Conservation (phyloP, 1,140 invertebrate genomes). For the Drosophila suzukii region DNA sequence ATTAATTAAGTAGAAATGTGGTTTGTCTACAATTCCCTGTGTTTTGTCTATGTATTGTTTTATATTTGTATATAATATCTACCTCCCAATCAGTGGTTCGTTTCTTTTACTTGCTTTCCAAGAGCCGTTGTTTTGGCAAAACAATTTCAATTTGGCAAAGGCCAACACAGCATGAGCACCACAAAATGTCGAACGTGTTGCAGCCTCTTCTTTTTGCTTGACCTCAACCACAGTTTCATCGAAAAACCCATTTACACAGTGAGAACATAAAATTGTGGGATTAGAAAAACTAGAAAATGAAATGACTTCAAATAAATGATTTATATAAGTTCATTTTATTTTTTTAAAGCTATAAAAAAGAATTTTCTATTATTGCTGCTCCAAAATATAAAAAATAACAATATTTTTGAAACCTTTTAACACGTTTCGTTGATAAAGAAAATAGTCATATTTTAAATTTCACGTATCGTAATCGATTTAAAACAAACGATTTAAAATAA, state of each 20-base stretch:
- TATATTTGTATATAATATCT: neutral
- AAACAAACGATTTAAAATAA: too few relatives aligned
- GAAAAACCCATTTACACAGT: constrained; percentile 5
- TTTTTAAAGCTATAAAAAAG: too few relatives aligned
- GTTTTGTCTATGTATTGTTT: neutral
- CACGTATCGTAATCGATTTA: too few relatives aligned
- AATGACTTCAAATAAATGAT: neutral
- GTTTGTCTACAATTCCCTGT: neutral
- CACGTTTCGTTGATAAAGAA: too few relatives aligned
- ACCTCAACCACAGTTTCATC: constrained; percentile 18
- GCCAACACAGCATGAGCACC: constrained; percentile 64
- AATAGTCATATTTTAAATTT: too few relatives aligned
- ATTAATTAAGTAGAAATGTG: neutral
- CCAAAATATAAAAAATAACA: too few relatives aligned
- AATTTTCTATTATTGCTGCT: too few relatives aligned
- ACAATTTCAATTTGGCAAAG: constrained; percentile 79
- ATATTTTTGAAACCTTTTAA: too few relatives aligned
- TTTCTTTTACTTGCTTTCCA: neutral
- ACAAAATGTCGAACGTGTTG: constrained; percentile 74
- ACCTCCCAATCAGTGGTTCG: neutral
- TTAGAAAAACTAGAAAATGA: neutral
- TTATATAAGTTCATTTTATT: too few relatives aligned
- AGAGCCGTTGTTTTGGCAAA: constrained; percentile 31
- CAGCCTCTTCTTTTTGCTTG: constrained; percentile 10
- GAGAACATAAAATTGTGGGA: neutral